A percentile compares a stretch with the other conserved stretches of the same genome.
These are phyloP conservation scores for Diplolepis rosae DNA, from an alignment of 2,888 invertebrate genomes.

Conservation along the genomic window DNA sequence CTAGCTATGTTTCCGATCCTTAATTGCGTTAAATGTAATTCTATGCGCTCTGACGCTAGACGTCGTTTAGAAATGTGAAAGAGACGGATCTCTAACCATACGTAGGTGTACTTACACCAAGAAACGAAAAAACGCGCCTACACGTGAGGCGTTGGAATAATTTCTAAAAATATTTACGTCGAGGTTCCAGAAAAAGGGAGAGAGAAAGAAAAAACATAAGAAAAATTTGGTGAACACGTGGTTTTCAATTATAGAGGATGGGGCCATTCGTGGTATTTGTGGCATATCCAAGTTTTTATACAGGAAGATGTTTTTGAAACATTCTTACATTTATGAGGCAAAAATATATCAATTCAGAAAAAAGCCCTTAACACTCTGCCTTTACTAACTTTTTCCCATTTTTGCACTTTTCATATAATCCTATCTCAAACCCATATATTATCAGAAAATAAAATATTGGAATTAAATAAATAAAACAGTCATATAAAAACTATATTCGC, in stretches of 20 bases:
- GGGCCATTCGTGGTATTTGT: background rate
- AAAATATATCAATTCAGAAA: background rate
- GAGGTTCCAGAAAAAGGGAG: constrained; percentile 29
- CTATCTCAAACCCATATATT: no score
- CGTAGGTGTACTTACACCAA: constrained; percentile 50
- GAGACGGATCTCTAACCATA: constrained; percentile 23
- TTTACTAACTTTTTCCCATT: background rate
- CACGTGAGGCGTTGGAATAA: constrained; percentile 54
- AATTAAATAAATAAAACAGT: no score
- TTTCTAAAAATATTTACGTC: constrained; percentile 58
- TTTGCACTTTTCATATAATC: no score
- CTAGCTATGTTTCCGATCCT: no score
- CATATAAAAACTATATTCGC: no score
- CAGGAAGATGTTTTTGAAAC: constrained; percentile 14
- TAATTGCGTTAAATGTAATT: background rate
- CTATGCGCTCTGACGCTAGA: constrained; percentile 57
- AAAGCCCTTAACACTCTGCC: no score
- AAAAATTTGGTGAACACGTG: constrained; percentile 9
- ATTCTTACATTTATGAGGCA: background rate
- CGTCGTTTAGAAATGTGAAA: constrained; percentile 44
- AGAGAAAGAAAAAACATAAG: background rate
- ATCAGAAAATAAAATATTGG: no score
- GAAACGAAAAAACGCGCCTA: constrained; percentile 46
- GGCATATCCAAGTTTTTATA: constrained; percentile 5
- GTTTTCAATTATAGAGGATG: constrained; percentile 26